phyloP scores from a whole-genome alignment of 1,140 invertebrate genomes.

The Pollicipes pollicipes region DNA sequence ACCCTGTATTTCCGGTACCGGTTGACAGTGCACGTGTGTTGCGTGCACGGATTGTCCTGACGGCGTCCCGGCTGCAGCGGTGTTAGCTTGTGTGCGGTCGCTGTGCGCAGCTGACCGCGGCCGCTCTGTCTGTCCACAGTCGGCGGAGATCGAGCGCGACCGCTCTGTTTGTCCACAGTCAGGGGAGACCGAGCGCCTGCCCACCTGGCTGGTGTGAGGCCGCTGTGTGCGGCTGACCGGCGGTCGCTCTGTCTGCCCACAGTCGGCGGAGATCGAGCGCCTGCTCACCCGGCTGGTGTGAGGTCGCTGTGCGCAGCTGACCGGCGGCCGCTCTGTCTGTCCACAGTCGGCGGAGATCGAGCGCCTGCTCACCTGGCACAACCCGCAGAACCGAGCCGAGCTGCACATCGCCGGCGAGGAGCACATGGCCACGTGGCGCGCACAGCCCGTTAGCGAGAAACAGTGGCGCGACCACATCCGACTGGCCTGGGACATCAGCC shows the following conservation, averaged over 20 bases:
- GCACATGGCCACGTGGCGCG: slow-evolving; percentile 63
- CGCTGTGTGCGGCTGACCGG: slow-evolving; percentile 7
- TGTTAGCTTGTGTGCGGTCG: too few species aligned
- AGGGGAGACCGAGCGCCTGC: too few species aligned
- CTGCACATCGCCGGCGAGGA: slow-evolving; percentile 56
- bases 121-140: too few species aligned
- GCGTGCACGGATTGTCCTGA: too few species aligned
- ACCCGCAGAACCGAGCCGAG: slow-evolving; percentile 62
- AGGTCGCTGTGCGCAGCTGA: background rate
- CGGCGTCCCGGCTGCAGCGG: too few species aligned
- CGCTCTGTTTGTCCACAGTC: too few species aligned
- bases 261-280: too few species aligned
- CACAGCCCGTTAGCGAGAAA: slow-evolving; percentile 44
- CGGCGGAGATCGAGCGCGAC: too few species aligned
- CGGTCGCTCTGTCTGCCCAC: too few species aligned
- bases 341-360: slow-evolving; percentile 74
- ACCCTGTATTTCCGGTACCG: too few species aligned
- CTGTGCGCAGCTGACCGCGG: too few species aligned
- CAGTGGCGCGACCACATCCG: slow-evolving; percentile 64
- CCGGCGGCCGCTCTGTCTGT: background rate
- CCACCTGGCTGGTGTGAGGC: background rate
- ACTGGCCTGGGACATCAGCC: slow-evolving; percentile 88
- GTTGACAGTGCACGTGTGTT: too few species aligned
- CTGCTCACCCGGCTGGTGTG: background rate
- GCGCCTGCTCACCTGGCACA: slow-evolving; percentile 84